Evolutionary conservation across 35 echinoderm and acorn worm genomes (phyloP).

Genomic region (Diadema setosum): DNA sequence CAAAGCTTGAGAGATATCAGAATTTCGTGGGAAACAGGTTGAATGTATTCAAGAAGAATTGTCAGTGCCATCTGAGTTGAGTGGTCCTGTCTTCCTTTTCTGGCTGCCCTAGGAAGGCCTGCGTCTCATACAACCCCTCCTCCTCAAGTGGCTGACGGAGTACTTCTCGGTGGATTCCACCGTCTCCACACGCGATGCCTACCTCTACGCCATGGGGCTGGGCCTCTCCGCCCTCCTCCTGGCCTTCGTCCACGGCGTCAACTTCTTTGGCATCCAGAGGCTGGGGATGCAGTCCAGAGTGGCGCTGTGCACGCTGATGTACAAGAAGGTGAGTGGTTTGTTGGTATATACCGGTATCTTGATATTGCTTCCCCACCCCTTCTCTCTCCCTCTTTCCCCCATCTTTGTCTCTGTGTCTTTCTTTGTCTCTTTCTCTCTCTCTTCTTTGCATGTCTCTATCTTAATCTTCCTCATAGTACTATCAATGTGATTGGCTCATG

Average conservation of each 20-base stretch:
- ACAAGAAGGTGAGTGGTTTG: conserved; percentile 65
- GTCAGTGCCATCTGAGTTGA: neutral
- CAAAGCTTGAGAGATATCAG: no score
- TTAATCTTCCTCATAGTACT: no score
- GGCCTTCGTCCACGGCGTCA: conserved; percentile 63
- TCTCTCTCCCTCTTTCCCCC: no score
- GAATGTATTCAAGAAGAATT: no score
- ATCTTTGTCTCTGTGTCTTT: no score
- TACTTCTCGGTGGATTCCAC: conserved; percentile 49
- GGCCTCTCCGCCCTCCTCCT: conserved; percentile 30
- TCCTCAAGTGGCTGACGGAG: conserved; percentile 59
- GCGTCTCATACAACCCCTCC: conserved; percentile 69
- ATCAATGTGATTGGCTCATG: no score
- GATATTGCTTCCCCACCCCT: no score
- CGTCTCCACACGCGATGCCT: conserved; percentile 25
- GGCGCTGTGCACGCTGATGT: conserved; percentile 61
- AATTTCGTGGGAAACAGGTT: no score
- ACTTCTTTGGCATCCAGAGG: conserved; percentile 54
- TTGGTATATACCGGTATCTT: no score
- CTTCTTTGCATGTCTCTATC: no score
- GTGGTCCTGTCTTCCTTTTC: neutral
- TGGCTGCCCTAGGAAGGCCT: conserved; percentile 45
- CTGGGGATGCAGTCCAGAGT: conserved; percentile 81
- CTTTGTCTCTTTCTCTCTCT: no score
- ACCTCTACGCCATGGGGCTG: conserved; percentile 47